Evolutionary conservation across 2,888 invertebrate genomes (phyloP).

Genomic region (Meloe dianella): DNA sequence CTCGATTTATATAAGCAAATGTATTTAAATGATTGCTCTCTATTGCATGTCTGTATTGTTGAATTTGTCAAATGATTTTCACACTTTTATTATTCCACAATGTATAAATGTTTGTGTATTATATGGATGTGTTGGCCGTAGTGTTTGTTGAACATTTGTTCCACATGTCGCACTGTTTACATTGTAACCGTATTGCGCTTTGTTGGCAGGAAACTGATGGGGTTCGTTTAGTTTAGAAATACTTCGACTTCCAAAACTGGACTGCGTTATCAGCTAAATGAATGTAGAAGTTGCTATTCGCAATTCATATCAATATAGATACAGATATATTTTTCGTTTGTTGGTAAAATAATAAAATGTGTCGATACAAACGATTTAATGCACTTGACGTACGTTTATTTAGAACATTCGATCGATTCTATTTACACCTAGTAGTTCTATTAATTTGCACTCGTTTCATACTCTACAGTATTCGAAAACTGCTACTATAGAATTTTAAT

Average conservation of each 20-base stretch:
- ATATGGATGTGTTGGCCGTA: not conserved
- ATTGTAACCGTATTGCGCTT: conserved; percentile 5
- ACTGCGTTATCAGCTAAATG: conserved; percentile 6
- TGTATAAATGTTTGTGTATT: not conserved
- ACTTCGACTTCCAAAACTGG: not conserved
- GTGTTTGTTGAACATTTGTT: conserved; percentile 9
- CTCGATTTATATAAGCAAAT: not conserved
- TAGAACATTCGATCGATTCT: not conserved
- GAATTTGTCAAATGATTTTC: not conserved
- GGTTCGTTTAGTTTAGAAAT: not conserved
- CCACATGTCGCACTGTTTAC: conserved; percentile 1
- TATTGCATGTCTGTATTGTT: not conserved
- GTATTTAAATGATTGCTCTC: not conserved
- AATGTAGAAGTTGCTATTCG: not conserved
- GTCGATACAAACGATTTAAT: not conserved
- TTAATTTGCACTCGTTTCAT: not conserved
- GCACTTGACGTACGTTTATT: not conserved
- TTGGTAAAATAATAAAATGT: too few relatives aligned
- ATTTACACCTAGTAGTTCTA: not conserved
- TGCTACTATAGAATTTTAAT: conserved; percentile 9
- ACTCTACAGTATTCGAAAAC: not conserved
- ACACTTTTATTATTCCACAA: not conserved
- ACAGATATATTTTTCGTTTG: too few relatives aligned
- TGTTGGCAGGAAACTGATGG: conserved; percentile 5
- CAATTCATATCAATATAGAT: not conserved